phyloP scores from a whole-genome alignment of 2,888 invertebrate genomes.

The Taphrorychus bicolor region DNA sequence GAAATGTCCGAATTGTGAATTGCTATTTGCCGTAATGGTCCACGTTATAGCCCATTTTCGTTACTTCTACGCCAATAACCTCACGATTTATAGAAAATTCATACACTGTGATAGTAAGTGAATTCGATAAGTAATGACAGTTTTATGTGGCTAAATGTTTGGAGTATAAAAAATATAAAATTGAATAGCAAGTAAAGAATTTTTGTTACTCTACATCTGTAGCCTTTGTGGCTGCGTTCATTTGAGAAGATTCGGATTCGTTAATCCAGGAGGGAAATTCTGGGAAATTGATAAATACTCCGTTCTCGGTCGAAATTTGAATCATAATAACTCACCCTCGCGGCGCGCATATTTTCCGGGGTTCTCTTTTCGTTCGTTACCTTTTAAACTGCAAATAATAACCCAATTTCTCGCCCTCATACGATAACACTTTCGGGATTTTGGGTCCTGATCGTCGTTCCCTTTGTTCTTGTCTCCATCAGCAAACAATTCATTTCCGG shows the following conservation, averaged over 20 bases:
- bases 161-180: too few species aligned
- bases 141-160: too few species aligned
- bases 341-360: constrained; percentile 19
- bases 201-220: too few species aligned
- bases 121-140: too few species aligned
- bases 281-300: constrained; percentile 22
- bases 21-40: too few species aligned
- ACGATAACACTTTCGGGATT: constrained; percentile 13
- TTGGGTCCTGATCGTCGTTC: constrained; percentile 1
- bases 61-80: too few species aligned
- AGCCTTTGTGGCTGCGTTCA: too few species aligned
- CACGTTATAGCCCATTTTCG: too few species aligned
- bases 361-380: constrained; percentile 11
- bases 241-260: constrained; percentile 10
- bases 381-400: constrained; percentile 3
- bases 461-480: not conserved
- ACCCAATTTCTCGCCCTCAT: constrained; percentile 1
- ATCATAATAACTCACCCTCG: constrained; percentile 25
- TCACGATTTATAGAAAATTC: too few species aligned
- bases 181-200: too few species aligned
- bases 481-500: not conserved
- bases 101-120: too few species aligned
- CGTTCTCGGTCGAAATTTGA: constrained; percentile 21
- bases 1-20: too few species aligned
- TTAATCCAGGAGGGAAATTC: constrained; percentile 26